phyloP scores from a whole-genome alignment of 2,797 vertebrate genomes.

The Paratrypauchen microcephalus region DNA sequence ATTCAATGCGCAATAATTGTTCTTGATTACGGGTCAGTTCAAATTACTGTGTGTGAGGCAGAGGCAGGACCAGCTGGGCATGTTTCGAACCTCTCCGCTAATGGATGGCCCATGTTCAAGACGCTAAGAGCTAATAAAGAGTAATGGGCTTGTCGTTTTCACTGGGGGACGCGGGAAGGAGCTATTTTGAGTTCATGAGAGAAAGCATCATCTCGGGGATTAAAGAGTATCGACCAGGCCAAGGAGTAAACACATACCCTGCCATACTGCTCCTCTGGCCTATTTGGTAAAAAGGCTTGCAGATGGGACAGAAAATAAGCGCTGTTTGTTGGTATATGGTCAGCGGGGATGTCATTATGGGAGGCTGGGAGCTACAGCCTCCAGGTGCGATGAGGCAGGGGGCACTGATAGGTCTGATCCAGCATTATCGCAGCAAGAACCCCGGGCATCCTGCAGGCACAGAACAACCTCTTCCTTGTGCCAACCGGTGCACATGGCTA shows the following conservation, averaged over 20 bases:
- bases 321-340: constrained; percentile 35
- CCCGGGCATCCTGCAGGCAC: constrained; percentile 44
- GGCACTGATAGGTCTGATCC: constrained; percentile 48
- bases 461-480: constrained; percentile 62
- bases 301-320: constrained; percentile 43
- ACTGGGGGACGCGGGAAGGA: constrained; percentile 55
- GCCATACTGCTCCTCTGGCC: constrained; percentile 46
- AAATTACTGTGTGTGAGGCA: constrained; percentile 35
- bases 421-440: constrained; percentile 49
- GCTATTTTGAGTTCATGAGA: constrained; percentile 74
- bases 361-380: constrained; percentile 36
- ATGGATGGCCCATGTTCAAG: constrained; percentile 75
- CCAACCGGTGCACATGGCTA: constrained; percentile 43
- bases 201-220: constrained; percentile 74
- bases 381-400: constrained; percentile 54
- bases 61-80: constrained; percentile 45
- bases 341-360: constrained; percentile 56
- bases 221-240: constrained; percentile 71
- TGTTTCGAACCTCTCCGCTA: constrained; percentile 62
- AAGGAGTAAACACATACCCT: constrained; percentile 67
- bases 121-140: constrained; percentile 78
- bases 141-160: constrained; percentile 68
- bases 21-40: constrained; percentile 60
- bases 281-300: constrained; percentile 48
- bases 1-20: constrained; percentile 54